Base-by-base conservation (phyloP, 2,797 vertebrate species). In the Huso huso region DNA sequence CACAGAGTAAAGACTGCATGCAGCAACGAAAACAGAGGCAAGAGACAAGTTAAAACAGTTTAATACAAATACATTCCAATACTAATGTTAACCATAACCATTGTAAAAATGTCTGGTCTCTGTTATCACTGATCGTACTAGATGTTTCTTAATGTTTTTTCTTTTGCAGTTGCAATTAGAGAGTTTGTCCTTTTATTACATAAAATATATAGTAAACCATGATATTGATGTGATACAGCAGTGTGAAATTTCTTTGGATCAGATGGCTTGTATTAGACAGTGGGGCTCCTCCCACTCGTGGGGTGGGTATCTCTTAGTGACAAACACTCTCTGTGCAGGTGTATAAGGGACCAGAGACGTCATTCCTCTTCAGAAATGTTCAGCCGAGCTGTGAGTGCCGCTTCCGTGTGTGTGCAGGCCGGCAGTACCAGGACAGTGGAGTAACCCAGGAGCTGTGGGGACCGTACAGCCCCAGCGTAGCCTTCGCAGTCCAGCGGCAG, bases 331-430 rank as follows among this genome's bases (percentile, higher is more conserved):
- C 74, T 9, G 7, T 6, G 48, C 65, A 91, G 90, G 84, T 91
- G 55, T 91, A 91, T 81, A 88, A 88, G 75, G 89, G 90, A 71
- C 75, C 84, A 4, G 82, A 83, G 62, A 81, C 85, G 2, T 84
- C 84, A 0, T 91, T 84, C 81, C 79, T 72, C 18, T 81, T 90
- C 76, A 65, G 84, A 1, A 79, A 75, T 63, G 62, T 83, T 71
- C 81, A 85, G 66, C 69, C 78, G 70, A 85, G 84, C 78, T 82
- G 81, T 66, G 83, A 81, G 73, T 90, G 87, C 63, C 80, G 75
- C 2, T 68, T 83, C 71, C 71, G 87, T 48, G 84, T 90, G 63
- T 89, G 86, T 9, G 88, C 88, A 0, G 80, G 82, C 10, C 81
- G 87, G 4, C 87, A 83, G 67, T 84, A 76, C 74, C 82, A 83